phyloP scores from a whole-genome alignment of 2,888 invertebrate species.

The Leptinotarsa rubiginosa region DNA sequence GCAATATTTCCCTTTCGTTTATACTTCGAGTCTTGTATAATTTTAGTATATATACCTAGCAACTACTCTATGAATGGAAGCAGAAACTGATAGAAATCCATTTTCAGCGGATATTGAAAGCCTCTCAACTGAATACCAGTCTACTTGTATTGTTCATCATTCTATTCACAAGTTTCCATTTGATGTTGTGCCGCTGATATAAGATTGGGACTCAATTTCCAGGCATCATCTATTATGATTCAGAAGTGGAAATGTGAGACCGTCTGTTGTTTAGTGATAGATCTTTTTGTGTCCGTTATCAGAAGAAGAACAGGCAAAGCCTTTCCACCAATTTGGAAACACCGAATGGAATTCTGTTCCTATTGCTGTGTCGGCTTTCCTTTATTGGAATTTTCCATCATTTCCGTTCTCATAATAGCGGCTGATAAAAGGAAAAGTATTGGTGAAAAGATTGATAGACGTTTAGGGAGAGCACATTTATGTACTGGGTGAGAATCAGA shows the following conservation, averaged over 20 bases:
- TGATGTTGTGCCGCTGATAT: neutral
- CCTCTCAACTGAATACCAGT: neutral
- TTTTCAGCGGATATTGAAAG: neutral
- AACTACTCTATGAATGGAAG: neutral
- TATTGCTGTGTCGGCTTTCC: neutral
- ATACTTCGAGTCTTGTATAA: neutral
- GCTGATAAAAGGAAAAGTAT: too few relatives aligned
- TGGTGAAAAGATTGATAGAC: too few relatives aligned
- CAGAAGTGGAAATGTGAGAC: conserved; percentile 4
- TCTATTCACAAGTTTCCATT: conserved; percentile 5
- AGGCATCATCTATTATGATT: conserved; percentile 9
- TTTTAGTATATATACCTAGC: neutral
- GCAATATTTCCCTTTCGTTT: too few relatives aligned
- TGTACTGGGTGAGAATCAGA: too few relatives aligned
- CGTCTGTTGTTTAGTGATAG: neutral
- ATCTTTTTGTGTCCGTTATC: neutral
- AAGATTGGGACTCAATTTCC: conserved; percentile 5
- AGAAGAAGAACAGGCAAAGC: neutral
- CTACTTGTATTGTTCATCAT: conserved; percentile 8
- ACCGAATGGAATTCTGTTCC: neutral
- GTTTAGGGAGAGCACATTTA: too few relatives aligned
- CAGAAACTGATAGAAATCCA: neutral
- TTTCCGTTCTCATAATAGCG: neutral
- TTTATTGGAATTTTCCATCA: neutral
- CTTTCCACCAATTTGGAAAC: conserved; percentile 4